phyloP scores from a whole-genome alignment of 2,113 vertebrate genomes.

The Pongo abelii region DNA sequence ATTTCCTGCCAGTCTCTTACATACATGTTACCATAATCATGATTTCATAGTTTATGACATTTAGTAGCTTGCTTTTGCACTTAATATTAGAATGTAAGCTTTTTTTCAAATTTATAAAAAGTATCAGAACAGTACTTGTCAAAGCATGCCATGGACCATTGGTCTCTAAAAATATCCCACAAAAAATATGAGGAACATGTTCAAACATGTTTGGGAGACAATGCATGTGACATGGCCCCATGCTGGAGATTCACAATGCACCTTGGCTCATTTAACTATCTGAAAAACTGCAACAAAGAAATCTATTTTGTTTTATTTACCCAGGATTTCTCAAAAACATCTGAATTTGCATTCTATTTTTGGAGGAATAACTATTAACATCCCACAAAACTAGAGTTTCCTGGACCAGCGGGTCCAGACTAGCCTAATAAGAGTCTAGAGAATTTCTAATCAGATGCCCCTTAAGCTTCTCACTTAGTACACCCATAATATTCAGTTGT shows the following conservation, averaged over 20 bases:
- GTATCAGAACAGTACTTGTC: not conserved
- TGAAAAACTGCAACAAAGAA: not conserved
- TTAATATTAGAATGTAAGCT: conserved; percentile 53
- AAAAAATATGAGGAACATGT: not conserved
- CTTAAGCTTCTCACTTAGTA: not conserved
- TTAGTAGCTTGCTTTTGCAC: conserved; percentile 33
- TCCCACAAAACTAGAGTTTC: not conserved
- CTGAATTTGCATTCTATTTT: not conserved
- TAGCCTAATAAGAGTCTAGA: not conserved
- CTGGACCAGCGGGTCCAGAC: not conserved
- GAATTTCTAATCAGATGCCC: not conserved
- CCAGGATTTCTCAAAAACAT: not conserved
- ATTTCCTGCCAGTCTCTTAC: conserved; percentile 34
- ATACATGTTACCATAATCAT: conserved; percentile 50
- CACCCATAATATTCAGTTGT: not conserved
- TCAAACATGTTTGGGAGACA: not conserved
- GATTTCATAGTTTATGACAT: conserved; percentile 42
- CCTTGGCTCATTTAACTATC: not conserved
- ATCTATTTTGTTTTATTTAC: not conserved
- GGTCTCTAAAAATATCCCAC: not conserved
- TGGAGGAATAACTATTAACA: not conserved
- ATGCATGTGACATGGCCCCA: not conserved
- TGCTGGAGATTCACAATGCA: not conserved
- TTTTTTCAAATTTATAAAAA: conserved; percentile 34
- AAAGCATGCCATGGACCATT: not conserved